Conservation (phyloP, 2,113 vertebrate genomes). For the Athene noctua region DNA sequence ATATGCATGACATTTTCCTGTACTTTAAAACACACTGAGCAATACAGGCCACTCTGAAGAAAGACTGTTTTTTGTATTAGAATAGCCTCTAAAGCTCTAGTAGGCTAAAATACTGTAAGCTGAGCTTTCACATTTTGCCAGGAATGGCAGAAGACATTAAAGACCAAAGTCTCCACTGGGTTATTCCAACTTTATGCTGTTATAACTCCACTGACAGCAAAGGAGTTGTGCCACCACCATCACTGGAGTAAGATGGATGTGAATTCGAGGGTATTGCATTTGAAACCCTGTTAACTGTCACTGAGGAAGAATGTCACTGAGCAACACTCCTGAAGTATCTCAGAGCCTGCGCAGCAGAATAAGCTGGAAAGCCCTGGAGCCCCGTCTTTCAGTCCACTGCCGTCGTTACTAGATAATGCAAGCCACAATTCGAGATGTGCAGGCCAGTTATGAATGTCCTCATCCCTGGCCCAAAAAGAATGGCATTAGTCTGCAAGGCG, state of each 20-base stretch:
- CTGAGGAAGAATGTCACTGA: background rate
- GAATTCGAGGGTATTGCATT: background rate
- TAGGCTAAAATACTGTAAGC: background rate
- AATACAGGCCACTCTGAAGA: background rate
- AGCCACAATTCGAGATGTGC: background rate
- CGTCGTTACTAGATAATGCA: fast-evolving
- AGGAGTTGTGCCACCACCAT: background rate
- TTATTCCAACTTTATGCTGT: background rate
- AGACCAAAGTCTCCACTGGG: background rate
- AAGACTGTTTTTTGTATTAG: background rate
- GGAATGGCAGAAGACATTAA: background rate
- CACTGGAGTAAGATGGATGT: background rate
- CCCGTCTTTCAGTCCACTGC: background rate
- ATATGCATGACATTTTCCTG: background rate
- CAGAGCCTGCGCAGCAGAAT: background rate
- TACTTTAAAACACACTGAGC: background rate
- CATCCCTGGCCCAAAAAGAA: background rate
- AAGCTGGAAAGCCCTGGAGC: background rate
- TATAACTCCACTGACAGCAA: background rate
- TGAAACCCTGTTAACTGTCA: background rate
- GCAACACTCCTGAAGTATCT: background rate
- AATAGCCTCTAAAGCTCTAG: background rate
- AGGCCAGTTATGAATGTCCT: background rate
- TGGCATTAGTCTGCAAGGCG: background rate
- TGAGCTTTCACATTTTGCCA: background rate